These are phyloP conservation scores for Drepanosiphum platanoidis DNA, from an alignment of 2,888 invertebrate genomes.

Conservation along the genomic window DNA sequence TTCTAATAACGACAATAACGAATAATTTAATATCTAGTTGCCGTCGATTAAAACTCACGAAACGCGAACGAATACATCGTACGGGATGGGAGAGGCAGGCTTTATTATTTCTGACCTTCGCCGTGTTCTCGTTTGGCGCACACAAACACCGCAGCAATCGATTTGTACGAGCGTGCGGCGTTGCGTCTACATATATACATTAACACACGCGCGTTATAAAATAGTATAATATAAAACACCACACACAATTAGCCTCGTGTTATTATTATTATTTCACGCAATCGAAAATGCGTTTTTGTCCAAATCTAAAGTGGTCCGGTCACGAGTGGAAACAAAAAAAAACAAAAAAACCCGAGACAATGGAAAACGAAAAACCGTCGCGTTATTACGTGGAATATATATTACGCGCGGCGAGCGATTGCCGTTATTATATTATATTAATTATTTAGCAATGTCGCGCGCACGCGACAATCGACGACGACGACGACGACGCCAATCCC, in stretches of 20 bases:
- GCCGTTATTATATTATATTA: background rate
- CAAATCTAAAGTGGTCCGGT: background rate
- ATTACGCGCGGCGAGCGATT: background rate
- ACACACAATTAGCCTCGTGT: background rate
- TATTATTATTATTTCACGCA: constrained; percentile 10
- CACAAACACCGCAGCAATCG: background rate
- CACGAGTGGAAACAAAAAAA: background rate
- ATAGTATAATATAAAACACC: too few relatives aligned
- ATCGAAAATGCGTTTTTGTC: constrained; percentile 9
- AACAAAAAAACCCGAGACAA: too few relatives aligned
- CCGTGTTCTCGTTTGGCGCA: constrained; percentile 25
- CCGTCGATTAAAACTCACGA: background rate
- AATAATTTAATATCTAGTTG: background rate
- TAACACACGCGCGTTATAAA: too few relatives aligned
- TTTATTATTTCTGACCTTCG: constrained; percentile 32
- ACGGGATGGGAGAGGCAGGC: constrained; percentile 28
- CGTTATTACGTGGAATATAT: background rate
- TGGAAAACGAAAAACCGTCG: background rate
- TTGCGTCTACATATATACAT: too few relatives aligned
- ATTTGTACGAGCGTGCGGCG: background rate
- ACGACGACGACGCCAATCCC: background rate
- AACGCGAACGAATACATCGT: background rate
- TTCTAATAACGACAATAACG: background rate
- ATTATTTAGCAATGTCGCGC: background rate
- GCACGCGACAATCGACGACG: background rate